Percentiles rank a stretch among this genome's conserved stretches.
Evolutionary conservation across 35 echinoderm and acorn worm genomes (phyloP).

Genomic region (Diadema setosum): DNA sequence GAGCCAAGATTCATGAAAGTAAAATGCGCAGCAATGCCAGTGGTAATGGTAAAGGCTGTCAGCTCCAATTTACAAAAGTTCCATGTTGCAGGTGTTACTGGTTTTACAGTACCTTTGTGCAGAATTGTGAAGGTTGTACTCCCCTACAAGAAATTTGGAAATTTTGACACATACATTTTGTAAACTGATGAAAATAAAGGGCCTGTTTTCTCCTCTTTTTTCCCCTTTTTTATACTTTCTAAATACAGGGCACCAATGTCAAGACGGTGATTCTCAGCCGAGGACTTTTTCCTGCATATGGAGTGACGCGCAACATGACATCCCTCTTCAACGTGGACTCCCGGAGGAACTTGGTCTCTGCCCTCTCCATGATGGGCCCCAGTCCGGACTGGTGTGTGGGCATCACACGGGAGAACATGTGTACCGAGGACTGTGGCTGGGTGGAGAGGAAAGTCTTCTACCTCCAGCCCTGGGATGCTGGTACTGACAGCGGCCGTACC

Average conservation of each 20-base stretch:
- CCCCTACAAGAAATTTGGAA: too few relatives aligned
- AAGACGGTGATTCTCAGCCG: conserved; percentile 75
- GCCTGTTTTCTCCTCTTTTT: too few relatives aligned
- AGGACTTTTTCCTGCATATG: conserved; percentile 77
- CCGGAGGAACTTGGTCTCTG: conserved; percentile 57
- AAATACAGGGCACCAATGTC: conserved; percentile 69
- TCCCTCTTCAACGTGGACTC: conserved; percentile 57
- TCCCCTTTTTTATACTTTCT: neutral
- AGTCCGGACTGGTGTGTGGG: conserved; percentile 95
- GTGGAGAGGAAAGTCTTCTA: conserved; percentile 57
- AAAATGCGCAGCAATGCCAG: too few relatives aligned
- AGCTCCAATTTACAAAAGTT: too few relatives aligned
- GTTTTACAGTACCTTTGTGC: too few relatives aligned
- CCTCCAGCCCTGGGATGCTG: conserved; percentile 90
- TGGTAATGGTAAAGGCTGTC: too few relatives aligned
- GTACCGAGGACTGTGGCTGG: conserved; percentile 84
- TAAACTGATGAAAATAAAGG: too few relatives aligned
- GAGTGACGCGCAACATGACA: conserved; percentile 56
- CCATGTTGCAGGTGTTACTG: too few relatives aligned
- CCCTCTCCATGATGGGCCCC: conserved; percentile 88
- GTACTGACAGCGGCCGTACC: conserved; percentile 85
- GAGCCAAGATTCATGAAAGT: too few relatives aligned
- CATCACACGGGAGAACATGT: conserved; percentile 62
- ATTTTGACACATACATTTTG: too few relatives aligned
- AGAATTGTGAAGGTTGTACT: too few relatives aligned